These are phyloP conservation scores for Sarcophaga rosellei DNA, from an alignment of 2,888 invertebrate species.

Conservation along the genomic window DNA sequence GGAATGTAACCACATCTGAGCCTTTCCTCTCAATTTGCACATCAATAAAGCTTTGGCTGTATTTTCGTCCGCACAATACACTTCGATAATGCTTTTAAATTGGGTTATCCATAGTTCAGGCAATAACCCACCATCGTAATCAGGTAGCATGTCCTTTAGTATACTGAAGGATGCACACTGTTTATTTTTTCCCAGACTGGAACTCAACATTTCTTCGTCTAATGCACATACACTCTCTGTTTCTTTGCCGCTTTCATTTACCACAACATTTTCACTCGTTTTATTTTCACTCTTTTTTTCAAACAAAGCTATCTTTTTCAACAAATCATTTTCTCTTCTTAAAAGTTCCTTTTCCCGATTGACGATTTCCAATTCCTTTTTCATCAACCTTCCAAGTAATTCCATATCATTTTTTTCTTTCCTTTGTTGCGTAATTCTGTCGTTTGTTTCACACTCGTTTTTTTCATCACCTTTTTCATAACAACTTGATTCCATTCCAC, in stretches of 20 bases:
- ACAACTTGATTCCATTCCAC: too few species aligned
- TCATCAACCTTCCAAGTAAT: not conserved
- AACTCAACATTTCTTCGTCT: too few species aligned
- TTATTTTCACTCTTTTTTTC: too few species aligned
- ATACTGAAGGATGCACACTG: conserved; percentile 1
- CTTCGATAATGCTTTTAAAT: conserved; percentile 6
- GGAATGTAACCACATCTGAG: conserved; percentile 50
- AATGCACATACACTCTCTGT: not conserved
- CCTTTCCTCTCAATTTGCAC: conserved; percentile 52
- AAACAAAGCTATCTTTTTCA: conserved; percentile 20
- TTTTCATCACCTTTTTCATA: too few species aligned
- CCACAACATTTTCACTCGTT: too few species aligned
- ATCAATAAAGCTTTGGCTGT: conserved; percentile 14
- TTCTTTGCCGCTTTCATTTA: too few species aligned
- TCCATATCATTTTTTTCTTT: not conserved
- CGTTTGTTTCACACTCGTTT: too few species aligned
- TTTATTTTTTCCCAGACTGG: too few species aligned
- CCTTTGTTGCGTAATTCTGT: too few species aligned
- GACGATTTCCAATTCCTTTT: conserved; percentile 13
- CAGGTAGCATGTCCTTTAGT: conserved; percentile 29
- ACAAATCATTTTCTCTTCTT: conserved; percentile 27
- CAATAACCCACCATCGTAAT: conserved; percentile 16
- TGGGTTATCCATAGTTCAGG: conserved; percentile 23
- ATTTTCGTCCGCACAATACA: not conserved
- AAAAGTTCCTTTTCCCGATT: conserved; percentile 22